A percentile compares a stretch with the other conserved stretches of the same genome.
These are phyloP conservation scores for Drosophila austrosaltans DNA, from an alignment of 2,888 invertebrate genomes.

Conservation along the genomic window DNA sequence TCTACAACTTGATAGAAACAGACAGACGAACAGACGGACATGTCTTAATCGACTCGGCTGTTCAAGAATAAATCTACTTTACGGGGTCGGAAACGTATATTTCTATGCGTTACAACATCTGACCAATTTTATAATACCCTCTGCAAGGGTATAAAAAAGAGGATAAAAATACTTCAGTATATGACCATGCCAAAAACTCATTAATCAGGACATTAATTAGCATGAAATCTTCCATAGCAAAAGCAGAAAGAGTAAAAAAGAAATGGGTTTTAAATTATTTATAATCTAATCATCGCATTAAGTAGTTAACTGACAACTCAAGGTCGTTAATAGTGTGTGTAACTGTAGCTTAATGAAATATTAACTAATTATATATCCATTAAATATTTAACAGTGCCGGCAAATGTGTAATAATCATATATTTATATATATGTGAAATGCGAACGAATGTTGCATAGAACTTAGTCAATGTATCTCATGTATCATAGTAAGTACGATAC, in stretches of 20 bases:
- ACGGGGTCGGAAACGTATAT: too few species aligned
- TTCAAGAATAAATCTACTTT: too few species aligned
- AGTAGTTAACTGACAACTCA: constrained; percentile 23
- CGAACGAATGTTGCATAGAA: constrained; percentile 34
- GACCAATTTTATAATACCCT: too few species aligned
- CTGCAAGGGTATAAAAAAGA: too few species aligned
- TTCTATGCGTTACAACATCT: too few species aligned
- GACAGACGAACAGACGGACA: too few species aligned
- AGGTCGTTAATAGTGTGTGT: constrained; percentile 22
- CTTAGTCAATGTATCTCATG: constrained; percentile 42
- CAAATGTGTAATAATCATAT: constrained; percentile 75
- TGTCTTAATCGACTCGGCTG: too few species aligned
- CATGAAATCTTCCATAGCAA: constrained; percentile 10
- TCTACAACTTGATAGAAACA: too few species aligned
- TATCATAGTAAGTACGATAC: constrained; percentile 50
- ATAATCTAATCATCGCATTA: constrained; percentile 40
- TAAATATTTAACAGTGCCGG: constrained; percentile 68
- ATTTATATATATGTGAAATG: constrained; percentile 31
- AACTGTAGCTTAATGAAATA: constrained; percentile 29
- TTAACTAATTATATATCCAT: constrained; percentile 6
- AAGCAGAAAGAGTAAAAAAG: background rate
- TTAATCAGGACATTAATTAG: background rate
- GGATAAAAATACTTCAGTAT: background rate
- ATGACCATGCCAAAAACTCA: background rate
- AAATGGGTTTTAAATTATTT: constrained; percentile 33